Evolutionary conservation across 2,888 invertebrate genomes (phyloP).

Genomic region (Eurois occulta): DNA sequence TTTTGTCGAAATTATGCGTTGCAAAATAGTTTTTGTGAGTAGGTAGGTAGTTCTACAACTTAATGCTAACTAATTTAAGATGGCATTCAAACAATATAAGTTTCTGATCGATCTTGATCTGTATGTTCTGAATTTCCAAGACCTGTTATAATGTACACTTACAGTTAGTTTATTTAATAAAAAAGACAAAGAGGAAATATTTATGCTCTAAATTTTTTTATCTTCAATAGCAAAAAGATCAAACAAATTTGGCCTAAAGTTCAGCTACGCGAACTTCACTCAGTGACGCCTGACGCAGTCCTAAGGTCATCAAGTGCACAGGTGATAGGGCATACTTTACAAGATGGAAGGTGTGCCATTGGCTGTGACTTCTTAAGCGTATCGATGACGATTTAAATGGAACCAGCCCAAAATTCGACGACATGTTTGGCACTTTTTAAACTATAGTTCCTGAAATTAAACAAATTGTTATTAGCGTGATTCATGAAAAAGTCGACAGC

Average conservation of each 20-base stretch:
- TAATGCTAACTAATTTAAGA: neutral
- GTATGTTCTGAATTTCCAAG: neutral
- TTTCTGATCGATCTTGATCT: neutral
- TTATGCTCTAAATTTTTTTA: neutral
- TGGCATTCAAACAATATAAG: neutral
- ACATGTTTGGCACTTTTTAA: neutral
- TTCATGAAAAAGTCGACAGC: neutral
- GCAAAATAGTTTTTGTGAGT: conserved; percentile 10
- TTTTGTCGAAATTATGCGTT: neutral
- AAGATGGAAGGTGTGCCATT: neutral
- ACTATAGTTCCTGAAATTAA: neutral
- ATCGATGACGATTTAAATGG: neutral
- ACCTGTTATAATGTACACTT: neutral
- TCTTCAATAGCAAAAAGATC: neutral
- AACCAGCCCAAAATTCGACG: neutral
- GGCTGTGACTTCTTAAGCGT: neutral
- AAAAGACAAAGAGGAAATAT: neutral
- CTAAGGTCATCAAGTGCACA: neutral
- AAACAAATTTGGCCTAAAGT: neutral
- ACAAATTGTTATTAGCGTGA: too few relatives aligned
- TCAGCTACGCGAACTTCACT: neutral
- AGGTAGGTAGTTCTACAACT: neutral
- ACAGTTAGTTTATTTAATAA: too few relatives aligned
- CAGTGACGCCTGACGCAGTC: neutral
- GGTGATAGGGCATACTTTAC: neutral